Evolutionary conservation across 1,140 invertebrate species (phyloP).

Genomic region (Microplitis demolitor): DNA sequence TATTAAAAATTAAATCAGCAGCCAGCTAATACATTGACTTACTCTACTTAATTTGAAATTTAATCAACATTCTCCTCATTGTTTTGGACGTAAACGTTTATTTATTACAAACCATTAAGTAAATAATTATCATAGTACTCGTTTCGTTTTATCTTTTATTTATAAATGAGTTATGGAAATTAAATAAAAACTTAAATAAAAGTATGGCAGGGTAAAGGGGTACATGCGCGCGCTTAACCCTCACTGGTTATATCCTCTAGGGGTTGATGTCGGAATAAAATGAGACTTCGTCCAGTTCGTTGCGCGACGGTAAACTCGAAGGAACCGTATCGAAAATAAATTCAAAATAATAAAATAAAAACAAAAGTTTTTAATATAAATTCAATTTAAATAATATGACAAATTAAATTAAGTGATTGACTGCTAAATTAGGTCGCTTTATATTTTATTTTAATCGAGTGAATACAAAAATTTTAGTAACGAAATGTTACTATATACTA

Average conservation of each 20-base stretch:
- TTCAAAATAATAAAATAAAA: not conserved
- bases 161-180: not conserved
- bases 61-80: too few species aligned
- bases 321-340: constrained; percentile 31
- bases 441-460: not conserved
- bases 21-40: too few species aligned
- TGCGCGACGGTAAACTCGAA: constrained; percentile 51
- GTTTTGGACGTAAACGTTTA: too few species aligned
- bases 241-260: constrained; percentile 15
- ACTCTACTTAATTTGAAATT: too few species aligned
- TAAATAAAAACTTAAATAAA: not conserved
- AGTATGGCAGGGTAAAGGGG: not conserved
- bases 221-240: constrained; percentile 23
- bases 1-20: too few species aligned
- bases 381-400: not conserved
- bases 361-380: not conserved
- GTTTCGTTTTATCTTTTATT: not conserved
- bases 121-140: too few species aligned
- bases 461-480: not conserved
- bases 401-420: not conserved
- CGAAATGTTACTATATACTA: not conserved
- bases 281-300: constrained; percentile 49
- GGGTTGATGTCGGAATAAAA: constrained; percentile 39
- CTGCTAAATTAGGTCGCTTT: not conserved
- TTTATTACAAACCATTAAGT: too few species aligned